Evolutionary conservation across 2,797 vertebrate species (phyloP), one percentile per base, ranked within the genome.

Genomic region (Poecilia gillii): DNA sequence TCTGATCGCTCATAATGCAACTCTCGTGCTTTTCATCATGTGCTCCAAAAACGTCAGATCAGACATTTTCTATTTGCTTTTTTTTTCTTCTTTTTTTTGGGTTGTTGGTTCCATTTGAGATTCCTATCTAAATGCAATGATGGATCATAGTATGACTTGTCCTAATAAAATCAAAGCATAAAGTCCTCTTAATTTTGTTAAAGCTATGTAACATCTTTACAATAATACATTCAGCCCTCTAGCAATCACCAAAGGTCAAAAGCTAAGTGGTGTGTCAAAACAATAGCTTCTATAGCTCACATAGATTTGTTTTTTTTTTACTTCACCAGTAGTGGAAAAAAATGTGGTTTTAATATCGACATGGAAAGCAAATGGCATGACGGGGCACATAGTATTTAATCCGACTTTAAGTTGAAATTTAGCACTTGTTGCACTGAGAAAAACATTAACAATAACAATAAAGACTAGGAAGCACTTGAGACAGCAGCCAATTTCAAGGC

Each of bases 91-190:
- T 16, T 5, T 46, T 46, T 13, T 3, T 16, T 0, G 33, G 33
- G 55, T 84, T 75, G 4, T 59, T 75, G 20, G 76, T 77, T 85
- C 84, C 77, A 75, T 71, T 57, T 76, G 8, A 74, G 41, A 78
- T 43, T 76, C 83, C 73, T 83, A 68, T 76, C 47, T 77, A 79
- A 89, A 89, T 76, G 1, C 74, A 84, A 79, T 74, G 59, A 66
- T 39, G 25, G 39, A 25, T 78, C 66, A 31, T 55, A 2, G 16
- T 81, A 31, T 74, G 20, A 82, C 77, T 71, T 62, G 71, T 75
- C 71, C 41, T 49, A 47, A 71, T 62, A 72, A 39, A 85, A 81
- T 74, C 45, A 79, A 81, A 77, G 73, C 76, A 73, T 62, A 45
- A 82, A 79, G 83, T 70, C 55, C 46, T 16, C 12, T 78, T 78